Base-by-base conservation (phyloP, 2,888 invertebrate species). In the Tetragnatha montana region DNA sequence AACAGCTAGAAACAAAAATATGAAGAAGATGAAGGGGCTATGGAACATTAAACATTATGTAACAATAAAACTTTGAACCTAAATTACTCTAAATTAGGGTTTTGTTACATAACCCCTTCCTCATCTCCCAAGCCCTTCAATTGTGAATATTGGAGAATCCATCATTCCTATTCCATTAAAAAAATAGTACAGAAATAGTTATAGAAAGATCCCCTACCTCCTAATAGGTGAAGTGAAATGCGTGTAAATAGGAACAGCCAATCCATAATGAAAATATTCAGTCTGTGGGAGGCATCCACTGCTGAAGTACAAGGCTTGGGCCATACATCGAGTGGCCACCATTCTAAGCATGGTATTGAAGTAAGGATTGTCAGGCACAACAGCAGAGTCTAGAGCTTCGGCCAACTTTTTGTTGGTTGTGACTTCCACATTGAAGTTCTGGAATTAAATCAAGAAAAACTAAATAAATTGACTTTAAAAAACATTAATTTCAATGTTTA, bases 191-290 rank as follows among this genome's bases (percentile, higher is more conserved):
- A 69, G 7, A n/a, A 12, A 69, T 10, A 69, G 19, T n/a, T n/a
- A n/a, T n/a, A n/a, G n/a, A n/a, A n/a, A 12, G 10, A 75, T 47
- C n/a, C 14, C 10, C 81, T 85, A 91, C 91, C 91, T 95, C 93
- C 99, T 94, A 92, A 99, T 99, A 0, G 99, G 99, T 71, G 98
- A 98, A 0, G 99, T 99, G 93, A 99, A 99, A 94, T 99, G 99
- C 0, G 99, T 99, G 93, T 99, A 99, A 83, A 96, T 95, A 0
- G 97, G 96, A 60, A 97, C 96, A 93, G 96, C 97, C 35, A 99
- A 94, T 8, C 98, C 98, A 94, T 97, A 99, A 94, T 99, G 99
- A 95, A 95, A 96, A 93, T 95, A 99, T 92, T 99, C 98, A 0
- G 96, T 95, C 89, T 95, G 95, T 7, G 97, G 95, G 50, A 96